Percentiles rank a stretch among this genome's conserved stretches.
phyloP scores from a whole-genome alignment of 2,888 invertebrate species.

The Thera obeliscata region DNA sequence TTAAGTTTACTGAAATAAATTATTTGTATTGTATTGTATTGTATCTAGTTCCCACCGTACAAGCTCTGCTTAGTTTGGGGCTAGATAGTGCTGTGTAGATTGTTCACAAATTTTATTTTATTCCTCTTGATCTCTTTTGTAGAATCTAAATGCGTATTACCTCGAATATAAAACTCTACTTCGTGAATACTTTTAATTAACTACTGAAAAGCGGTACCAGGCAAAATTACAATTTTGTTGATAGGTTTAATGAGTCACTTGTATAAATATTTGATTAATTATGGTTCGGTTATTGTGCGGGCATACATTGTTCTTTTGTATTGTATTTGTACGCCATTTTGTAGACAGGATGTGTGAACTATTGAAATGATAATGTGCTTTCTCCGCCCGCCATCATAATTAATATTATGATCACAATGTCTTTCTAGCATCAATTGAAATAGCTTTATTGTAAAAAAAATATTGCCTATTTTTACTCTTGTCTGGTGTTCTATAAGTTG shows the following conservation, averaged over 20 bases:
- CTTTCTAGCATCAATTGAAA: constrained; percentile 1
- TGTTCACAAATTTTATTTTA: too few relatives aligned
- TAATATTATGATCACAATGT: constrained; percentile 30
- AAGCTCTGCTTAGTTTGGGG: too few relatives aligned
- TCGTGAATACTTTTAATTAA: too few relatives aligned
- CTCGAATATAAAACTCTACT: too few relatives aligned
- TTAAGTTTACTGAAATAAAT: too few relatives aligned
- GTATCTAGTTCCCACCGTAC: too few relatives aligned
- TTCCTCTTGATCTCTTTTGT: too few relatives aligned
- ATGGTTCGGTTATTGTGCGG: constrained; percentile 23
- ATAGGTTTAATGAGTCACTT: constrained; percentile 14
- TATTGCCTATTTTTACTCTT: not conserved
- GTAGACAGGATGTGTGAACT: constrained; percentile 28
- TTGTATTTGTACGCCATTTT: constrained; percentile 23
- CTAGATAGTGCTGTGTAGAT: too few relatives aligned
- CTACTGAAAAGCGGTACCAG: constrained; percentile 3
- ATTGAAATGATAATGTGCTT: constrained; percentile 36
- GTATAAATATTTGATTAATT: constrained; percentile 25
- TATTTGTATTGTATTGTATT: too few relatives aligned
- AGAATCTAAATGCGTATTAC: too few relatives aligned
- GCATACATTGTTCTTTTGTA: constrained; percentile 31
- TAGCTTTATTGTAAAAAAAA: not conserved
- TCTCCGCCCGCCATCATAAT: constrained; percentile 28
- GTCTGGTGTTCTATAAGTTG: not conserved
- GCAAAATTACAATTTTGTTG: constrained; percentile 1